Evolutionary conservation across 2,888 invertebrate genomes (phyloP).

Genomic region (Cinara cedri): DNA sequence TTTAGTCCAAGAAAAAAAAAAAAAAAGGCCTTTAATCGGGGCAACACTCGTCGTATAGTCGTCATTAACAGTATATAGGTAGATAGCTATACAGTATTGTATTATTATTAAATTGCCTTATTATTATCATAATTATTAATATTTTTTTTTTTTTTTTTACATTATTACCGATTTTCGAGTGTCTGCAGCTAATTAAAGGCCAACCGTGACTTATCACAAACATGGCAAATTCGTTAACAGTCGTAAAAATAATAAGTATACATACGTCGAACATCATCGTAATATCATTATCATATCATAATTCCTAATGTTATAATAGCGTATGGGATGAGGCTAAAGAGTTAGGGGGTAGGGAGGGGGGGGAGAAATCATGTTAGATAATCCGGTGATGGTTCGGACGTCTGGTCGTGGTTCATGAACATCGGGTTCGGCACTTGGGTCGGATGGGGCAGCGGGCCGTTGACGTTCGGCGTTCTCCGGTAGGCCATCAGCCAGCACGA

Average conservation of each 20-base stretch:
- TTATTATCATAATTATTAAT: neutral
- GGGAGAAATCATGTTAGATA: slow-evolving; percentile 66
- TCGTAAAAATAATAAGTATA: slow-evolving; percentile 35
- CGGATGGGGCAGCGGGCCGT: slow-evolving; percentile 91
- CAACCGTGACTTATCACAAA: slow-evolving; percentile 26
- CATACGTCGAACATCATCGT: neutral
- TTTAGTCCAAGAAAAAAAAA: neutral
- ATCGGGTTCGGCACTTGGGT: slow-evolving; percentile 94
- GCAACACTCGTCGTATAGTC: slow-evolving; percentile 44
- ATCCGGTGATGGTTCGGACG: slow-evolving; percentile 82
- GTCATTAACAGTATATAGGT: neutral
- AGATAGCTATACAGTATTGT: neutral
- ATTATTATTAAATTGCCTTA: neutral
- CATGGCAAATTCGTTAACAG: slow-evolving; percentile 54
- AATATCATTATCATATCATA: neutral
- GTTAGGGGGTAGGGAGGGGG: too few relatives aligned
- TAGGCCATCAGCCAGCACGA: slow-evolving; percentile 96
- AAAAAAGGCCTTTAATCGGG: slow-evolving; percentile 52
- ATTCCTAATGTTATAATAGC: neutral
- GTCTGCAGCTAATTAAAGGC: slow-evolving; percentile 56
- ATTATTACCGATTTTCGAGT: neutral
- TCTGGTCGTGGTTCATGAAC: slow-evolving; percentile 81
- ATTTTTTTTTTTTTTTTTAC: neutral
- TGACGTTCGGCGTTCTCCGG: slow-evolving; percentile 78
- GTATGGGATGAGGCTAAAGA: too few relatives aligned